Evolutionary conservation across 2,797 vertebrate genomes (phyloP).

Genomic region (Tokudaia tokunoshimensis): DNA sequence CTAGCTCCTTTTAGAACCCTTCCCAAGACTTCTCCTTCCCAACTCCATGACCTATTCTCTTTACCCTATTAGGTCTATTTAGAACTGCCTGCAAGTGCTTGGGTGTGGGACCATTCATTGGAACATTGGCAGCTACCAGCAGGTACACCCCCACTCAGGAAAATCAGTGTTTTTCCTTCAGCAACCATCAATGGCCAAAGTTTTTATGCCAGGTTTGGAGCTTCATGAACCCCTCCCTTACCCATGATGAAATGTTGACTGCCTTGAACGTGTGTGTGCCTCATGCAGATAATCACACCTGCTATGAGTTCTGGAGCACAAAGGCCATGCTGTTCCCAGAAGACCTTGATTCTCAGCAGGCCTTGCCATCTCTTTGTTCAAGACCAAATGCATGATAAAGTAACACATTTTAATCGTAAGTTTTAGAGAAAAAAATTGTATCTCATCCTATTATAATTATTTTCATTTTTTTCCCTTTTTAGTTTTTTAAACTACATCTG

Average conservation of each 20-base stretch:
- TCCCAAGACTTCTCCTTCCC: neutral
- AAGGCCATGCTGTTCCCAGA: neutral
- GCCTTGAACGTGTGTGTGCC: neutral
- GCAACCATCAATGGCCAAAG: neutral
- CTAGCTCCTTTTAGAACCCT: neutral
- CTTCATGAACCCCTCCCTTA: too few relatives aligned
- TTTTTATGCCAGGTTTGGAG: neutral
- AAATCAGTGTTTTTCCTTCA: neutral
- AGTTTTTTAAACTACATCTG: neutral
- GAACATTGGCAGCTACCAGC: neutral
- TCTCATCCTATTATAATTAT: constrained; percentile 11
- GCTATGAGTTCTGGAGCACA: neutral
- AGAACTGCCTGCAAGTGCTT: neutral
- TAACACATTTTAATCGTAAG: neutral
- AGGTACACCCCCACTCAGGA: neutral
- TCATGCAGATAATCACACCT: too few relatives aligned
- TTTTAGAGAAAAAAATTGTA: neutral
- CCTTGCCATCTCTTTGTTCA: neutral
- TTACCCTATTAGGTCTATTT: neutral
- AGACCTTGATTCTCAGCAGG: neutral
- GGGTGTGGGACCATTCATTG: too few relatives aligned
- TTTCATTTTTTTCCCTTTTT: neutral
- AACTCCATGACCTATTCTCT: neutral
- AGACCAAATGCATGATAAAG: neutral
- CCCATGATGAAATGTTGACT: neutral